Evolutionary conservation across 1,140 invertebrate genomes (phyloP).

Genomic region (Drosophila parabipectinata): DNA sequence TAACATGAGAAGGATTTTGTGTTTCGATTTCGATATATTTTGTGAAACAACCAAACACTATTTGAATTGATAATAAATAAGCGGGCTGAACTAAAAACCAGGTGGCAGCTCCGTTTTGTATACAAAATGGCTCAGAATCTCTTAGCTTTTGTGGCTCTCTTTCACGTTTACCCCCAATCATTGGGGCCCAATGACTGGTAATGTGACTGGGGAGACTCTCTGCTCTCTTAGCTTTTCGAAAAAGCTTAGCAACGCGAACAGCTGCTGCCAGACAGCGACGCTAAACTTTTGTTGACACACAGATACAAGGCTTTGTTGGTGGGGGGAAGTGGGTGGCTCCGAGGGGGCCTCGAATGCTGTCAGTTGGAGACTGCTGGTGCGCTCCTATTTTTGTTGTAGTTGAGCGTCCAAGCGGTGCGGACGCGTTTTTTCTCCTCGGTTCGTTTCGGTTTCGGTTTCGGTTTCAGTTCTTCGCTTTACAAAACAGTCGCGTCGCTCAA

Average conservation of each 20-base stretch:
- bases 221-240: constrained; percentile 6
- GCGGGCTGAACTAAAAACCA: constrained; percentile 24
- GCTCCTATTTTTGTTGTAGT: constrained; percentile 56
- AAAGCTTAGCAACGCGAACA: constrained; percentile 50
- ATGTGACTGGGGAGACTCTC: constrained; percentile 1
- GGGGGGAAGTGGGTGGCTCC: not conserved
- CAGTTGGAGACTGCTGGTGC: constrained; percentile 23
- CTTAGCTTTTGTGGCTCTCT: constrained; percentile 9
- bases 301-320: constrained; percentile 5
- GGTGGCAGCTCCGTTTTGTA: constrained; percentile 25
- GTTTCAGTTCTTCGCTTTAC: constrained; percentile 6
- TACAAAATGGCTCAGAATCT: not conserved
- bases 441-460: constrained; percentile 17
- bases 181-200: not conserved
- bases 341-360: constrained; percentile 12
- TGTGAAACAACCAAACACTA: constrained; percentile 34
- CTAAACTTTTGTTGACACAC: constrained; percentile 66
- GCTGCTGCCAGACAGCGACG: constrained; percentile 35
- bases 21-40: constrained; percentile 37
- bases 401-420: constrained; percentile 65
- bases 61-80: constrained; percentile 51
- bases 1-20: not conserved
- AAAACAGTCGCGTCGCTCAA: constrained; percentile 16
- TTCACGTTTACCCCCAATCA: not conserved
- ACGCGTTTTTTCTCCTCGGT: constrained; percentile 40